Evolutionary conservation across 2,113 vertebrate species (phyloP).

Genomic region (Leuciscus idus): DNA sequence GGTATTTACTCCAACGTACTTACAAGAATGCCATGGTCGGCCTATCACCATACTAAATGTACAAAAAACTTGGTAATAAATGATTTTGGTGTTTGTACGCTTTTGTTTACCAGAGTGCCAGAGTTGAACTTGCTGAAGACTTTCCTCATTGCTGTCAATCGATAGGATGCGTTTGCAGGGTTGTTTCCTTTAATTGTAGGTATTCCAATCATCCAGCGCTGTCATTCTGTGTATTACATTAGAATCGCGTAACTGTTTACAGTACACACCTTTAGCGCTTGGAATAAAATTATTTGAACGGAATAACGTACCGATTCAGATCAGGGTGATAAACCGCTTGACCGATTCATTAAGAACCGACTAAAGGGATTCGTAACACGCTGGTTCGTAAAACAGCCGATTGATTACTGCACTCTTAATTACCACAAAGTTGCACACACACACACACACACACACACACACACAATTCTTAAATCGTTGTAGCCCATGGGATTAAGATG

Average conservation of each 20-base stretch:
- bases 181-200: neutral
- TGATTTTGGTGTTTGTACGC: neutral
- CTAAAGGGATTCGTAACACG: neutral
- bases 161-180: neutral
- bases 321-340: neutral
- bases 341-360: neutral
- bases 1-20: no score
- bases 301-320: neutral
- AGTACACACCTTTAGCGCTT: neutral
- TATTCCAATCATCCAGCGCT: neutral
- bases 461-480: neutral
- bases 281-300: neutral
- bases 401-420: neutral
- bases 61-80: neutral
- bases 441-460: no score
- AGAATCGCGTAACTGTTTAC: neutral
- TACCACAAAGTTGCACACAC: neutral
- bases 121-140: neutral
- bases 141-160: neutral
- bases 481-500: neutral
- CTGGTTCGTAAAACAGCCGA: neutral
- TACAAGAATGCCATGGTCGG: neutral
- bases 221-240: neutral
- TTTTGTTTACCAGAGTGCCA: neutral
- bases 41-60: neutral